Conservation (phyloP, 2,888 invertebrate genomes). For the Synergus umbraculus region DNA sequence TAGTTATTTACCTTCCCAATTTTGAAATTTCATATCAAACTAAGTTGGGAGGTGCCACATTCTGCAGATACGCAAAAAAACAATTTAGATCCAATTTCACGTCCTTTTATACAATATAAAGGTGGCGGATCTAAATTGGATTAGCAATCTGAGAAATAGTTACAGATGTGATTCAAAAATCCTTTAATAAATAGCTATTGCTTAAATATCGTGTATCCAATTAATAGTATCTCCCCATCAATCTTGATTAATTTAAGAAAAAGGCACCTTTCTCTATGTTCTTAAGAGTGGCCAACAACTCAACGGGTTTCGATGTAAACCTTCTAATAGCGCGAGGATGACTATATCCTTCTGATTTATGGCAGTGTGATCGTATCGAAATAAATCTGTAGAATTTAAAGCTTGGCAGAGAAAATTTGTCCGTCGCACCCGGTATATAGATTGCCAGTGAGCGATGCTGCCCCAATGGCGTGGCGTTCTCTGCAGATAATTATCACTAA, state of each 20-base stretch:
- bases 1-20: background rate
- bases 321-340: slow-evolving; percentile 22
- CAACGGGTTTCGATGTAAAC: slow-evolving; percentile 21
- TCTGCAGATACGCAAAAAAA: no score
- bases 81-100: no score
- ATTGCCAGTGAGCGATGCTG: slow-evolving; percentile 67
- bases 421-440: slow-evolving; percentile 69
- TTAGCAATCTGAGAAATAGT: background rate
- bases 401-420: slow-evolving; percentile 8
- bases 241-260: slow-evolving; percentile 32
- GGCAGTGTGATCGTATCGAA: slow-evolving; percentile 2
- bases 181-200: slow-evolving; percentile 5
- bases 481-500: slow-evolving; percentile 77
- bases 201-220: slow-evolving; percentile 32
- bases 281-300: background rate
- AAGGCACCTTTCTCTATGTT: slow-evolving; percentile 30
- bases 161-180: background rate
- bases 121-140: background rate
- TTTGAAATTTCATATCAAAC: background rate
- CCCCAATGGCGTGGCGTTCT: slow-evolving; percentile 73
- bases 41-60: no score
- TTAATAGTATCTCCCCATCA: slow-evolving; percentile 25
- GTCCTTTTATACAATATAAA: no score
- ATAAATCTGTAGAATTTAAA: slow-evolving; percentile 3
- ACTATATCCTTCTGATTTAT: slow-evolving; percentile 26